Base-by-base conservation (phyloP, 2,113 vertebrate species). In the Girardinichthys multiradiatus region DNA sequence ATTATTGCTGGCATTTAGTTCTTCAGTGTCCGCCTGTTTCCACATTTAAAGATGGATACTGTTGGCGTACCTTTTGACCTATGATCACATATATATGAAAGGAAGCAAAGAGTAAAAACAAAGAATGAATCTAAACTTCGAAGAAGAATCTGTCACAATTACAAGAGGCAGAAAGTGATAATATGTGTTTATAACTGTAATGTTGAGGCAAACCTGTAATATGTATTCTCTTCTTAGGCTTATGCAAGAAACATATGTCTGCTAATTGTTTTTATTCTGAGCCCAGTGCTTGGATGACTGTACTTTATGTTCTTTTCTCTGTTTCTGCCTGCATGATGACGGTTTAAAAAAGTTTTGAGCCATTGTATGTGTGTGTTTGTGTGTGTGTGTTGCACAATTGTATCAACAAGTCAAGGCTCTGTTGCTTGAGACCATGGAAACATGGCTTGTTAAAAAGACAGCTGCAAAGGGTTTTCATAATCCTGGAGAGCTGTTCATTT, bases 391-490 rank as follows among this genome's bases (percentile, higher is more conserved):
- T 24, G 39, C 21, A 59, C 59, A 73, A 64, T 68, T 33, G 54
- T 28, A 51, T 51, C 51, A 69, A 11, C 30, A 75, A 24, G 11
- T 39, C 69, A 33, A n/a, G 19, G 27, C 39, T 61, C 62, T 67
- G 71, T 27, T 31, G 29, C 70, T 26, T 33, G 31, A 37, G 24
- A 21, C 72, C 39, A 30, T 61, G n/a, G 70, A 86, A 68, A 70
- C 59, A 58, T 12, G 57, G 74, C 39, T 70, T 51, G 62, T 71
- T 59, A 29, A 35, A 31, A 29, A 19, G 60, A 73, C 82, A 86
- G 76, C 72, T 87, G 85, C 68, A 77, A 73, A 64, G 73, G 62
- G 79, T 81, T 65, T 61, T 57, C 26, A 8, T 78, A 79, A 85
- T 76, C 74, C 76, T 57, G 62, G 29, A 76, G 77, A 74, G 80